Percentiles rank a stretch among this genome's conserved stretches.
These are phyloP conservation scores for Hyperoodon ampullatus DNA, from an alignment of 2,113 vertebrate species.

Conservation along the genomic window DNA sequence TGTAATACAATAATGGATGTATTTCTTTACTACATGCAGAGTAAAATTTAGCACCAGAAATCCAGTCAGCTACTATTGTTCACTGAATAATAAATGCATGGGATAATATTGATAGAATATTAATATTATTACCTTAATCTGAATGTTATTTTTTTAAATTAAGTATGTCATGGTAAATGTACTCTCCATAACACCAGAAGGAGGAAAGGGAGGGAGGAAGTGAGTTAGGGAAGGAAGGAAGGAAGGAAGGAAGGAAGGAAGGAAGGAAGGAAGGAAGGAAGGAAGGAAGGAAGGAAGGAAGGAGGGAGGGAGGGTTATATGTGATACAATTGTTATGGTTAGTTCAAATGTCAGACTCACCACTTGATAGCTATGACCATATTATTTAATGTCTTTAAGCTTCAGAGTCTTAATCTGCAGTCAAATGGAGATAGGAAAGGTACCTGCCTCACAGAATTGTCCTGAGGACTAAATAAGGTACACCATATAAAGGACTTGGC, in stretches of 20 bases:
- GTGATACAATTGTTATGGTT: neutral
- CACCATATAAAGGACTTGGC: neutral
- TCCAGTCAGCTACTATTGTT: neutral
- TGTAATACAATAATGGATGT: neutral
- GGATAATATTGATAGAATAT: neutral
- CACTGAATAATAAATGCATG: neutral
- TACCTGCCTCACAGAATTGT: neutral
- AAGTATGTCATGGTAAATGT: neutral
- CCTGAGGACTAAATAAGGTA: neutral
- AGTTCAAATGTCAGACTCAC: neutral
- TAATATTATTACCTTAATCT: conserved; percentile 23
- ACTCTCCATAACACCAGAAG: neutral
- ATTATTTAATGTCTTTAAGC: neutral
- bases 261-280: fast-evolving
- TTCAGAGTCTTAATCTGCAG: neutral
- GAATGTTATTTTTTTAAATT: neutral
- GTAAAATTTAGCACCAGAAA: conserved; percentile 50
- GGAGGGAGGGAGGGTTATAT: neutral
- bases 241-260: neutral
- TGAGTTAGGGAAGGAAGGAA: too few relatives aligned
- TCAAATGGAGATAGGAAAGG: neutral
- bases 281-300: neutral
- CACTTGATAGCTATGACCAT: neutral
- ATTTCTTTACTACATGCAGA: neutral
- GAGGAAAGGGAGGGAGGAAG: neutral